Percentiles rank a stretch among this genome's conserved stretches.
These are phyloP conservation scores for Hydrocynus forskahlii DNA, from an alignment of 2,797 vertebrate species.

Conservation along the genomic window DNA sequence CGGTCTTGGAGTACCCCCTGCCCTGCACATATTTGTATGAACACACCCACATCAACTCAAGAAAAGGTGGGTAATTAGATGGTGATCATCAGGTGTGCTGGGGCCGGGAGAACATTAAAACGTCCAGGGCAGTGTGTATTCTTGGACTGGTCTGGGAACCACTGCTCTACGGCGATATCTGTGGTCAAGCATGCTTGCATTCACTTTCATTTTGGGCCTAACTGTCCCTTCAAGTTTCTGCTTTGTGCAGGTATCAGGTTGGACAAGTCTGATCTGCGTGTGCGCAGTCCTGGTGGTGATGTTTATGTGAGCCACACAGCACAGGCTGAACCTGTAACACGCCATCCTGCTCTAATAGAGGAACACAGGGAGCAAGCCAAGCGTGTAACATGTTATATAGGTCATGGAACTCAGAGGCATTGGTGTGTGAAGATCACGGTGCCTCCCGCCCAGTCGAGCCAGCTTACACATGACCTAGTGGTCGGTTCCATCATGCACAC, in stretches of 20 bases:
- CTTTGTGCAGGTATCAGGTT: slow-evolving; percentile 26
- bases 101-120: too few species aligned
- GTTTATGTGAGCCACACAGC: slow-evolving; percentile 17
- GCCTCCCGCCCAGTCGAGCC: slow-evolving; percentile 62
- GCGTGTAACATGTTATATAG: slow-evolving; percentile 82
- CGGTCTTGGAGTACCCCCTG: too few species aligned
- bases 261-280: slow-evolving; percentile 43
- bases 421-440: slow-evolving; percentile 80
- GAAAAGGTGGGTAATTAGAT: too few species aligned
- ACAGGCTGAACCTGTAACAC: slow-evolving; percentile 74
- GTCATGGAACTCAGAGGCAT: slow-evolving; percentile 81
- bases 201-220: background rate
- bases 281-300: slow-evolving; percentile 17
- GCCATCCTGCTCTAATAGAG: slow-evolving; percentile 73
- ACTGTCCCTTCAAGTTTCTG: slow-evolving; percentile 12
- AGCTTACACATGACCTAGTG: slow-evolving; percentile 54
- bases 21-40: too few species aligned
- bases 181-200: background rate
- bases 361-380: slow-evolving; percentile 74
- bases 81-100: too few species aligned
- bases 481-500: slow-evolving; percentile 45
- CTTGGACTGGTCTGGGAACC: too few species aligned
- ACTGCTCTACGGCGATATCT: background rate
- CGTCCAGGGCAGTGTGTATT: too few species aligned
- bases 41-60: too few species aligned